A percentile compares a stretch with the other conserved stretches of the same genome.
phyloP scores from a whole-genome alignment of 2,888 invertebrate species.

The Smittia aterrima region DNA sequence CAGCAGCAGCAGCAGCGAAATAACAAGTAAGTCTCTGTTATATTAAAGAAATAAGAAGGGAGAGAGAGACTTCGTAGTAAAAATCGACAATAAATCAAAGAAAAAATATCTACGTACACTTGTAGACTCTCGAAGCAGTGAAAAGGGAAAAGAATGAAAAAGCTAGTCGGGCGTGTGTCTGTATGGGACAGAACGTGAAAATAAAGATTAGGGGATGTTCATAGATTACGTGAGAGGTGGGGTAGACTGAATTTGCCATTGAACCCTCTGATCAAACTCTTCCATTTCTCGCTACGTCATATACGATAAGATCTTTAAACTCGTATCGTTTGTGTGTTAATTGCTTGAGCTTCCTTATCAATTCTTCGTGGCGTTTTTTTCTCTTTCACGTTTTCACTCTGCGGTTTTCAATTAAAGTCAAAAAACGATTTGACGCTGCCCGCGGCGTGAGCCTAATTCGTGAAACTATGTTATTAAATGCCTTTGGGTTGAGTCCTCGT shows the following conservation, averaged over 20 bases:
- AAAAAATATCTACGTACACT: slow-evolving; percentile 38
- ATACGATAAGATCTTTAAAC: too few relatives aligned
- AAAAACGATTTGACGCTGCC: too few relatives aligned
- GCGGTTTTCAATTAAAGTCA: neutral
- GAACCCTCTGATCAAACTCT: too few relatives aligned
- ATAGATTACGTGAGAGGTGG: too few relatives aligned
- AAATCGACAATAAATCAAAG: slow-evolving; percentile 41
- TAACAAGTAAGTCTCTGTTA: slow-evolving; percentile 38
- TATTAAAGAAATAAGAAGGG: slow-evolving; percentile 14
- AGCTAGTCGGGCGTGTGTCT: neutral
- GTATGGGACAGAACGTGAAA: slow-evolving; percentile 36
- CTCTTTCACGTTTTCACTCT: neutral
- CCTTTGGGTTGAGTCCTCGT: too few relatives aligned
- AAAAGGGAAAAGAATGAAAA: neutral
- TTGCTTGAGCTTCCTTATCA: slow-evolving; percentile 5
- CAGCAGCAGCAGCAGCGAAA: slow-evolving; percentile 35
- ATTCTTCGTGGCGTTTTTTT: neutral
- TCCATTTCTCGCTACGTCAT: too few relatives aligned
- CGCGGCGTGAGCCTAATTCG: too few relatives aligned
- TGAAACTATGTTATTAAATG: too few relatives aligned
- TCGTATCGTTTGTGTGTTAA: slow-evolving; percentile 3
- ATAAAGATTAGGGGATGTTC: slow-evolving; percentile 39
- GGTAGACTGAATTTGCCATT: too few relatives aligned
- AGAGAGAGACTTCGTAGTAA: slow-evolving; percentile 3
- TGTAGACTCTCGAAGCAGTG: slow-evolving; percentile 32